A percentile compares a stretch with the other conserved stretches of the same genome.
Conservation (phyloP, 2,113 vertebrate species). For the Leptobrachium leishanense region DNA sequence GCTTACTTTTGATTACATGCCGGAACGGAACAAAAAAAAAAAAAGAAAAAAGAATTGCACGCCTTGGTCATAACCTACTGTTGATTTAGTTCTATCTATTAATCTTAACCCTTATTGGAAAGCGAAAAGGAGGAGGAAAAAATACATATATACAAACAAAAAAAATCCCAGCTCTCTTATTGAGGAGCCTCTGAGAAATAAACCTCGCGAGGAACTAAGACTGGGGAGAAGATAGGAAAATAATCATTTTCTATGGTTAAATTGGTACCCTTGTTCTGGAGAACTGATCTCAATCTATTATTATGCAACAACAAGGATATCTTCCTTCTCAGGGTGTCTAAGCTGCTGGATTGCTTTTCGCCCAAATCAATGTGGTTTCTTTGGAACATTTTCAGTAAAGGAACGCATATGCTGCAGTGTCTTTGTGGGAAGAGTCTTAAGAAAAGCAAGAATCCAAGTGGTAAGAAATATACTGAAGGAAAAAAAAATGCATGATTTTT, state of each 20-base stretch:
- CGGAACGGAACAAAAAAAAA: conserved; percentile 47
- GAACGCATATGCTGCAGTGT: conserved; percentile 99
- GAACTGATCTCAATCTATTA: conserved; percentile 94
- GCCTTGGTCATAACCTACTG: conserved; percentile 70
- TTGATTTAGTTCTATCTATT: conserved; percentile 76
- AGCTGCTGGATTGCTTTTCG: conserved; percentile 99
- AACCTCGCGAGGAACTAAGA: conserved; percentile 86
- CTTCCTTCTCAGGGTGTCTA: conserved; percentile 98
- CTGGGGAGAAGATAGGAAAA: conserved; percentile 87
- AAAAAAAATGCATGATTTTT: conserved; percentile 68
- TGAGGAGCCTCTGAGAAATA: conserved; percentile 87
- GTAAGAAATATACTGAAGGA: conserved; percentile 73
- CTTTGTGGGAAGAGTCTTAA: conserved; percentile 99
- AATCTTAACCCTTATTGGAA: conserved; percentile 79
- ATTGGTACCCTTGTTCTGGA: conserved; percentile 89
- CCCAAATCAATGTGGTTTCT: conserved; percentile 99
- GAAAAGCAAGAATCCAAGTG: conserved; percentile 99
- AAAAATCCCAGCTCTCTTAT: conserved; percentile 66
- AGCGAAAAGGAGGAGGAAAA: conserved; percentile 56
- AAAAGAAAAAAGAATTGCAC: conserved; percentile 58
- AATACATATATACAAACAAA: neutral
- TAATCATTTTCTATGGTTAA: conserved; percentile 90
- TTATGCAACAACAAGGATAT: conserved; percentile 99
- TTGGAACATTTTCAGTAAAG: conserved; percentile 99
- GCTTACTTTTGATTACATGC: conserved; percentile 69